Evolutionary conservation across 2,888 invertebrate genomes (phyloP), one percentile per base, ranked within the genome.

Genomic region (Agrotis exclamationis): DNA sequence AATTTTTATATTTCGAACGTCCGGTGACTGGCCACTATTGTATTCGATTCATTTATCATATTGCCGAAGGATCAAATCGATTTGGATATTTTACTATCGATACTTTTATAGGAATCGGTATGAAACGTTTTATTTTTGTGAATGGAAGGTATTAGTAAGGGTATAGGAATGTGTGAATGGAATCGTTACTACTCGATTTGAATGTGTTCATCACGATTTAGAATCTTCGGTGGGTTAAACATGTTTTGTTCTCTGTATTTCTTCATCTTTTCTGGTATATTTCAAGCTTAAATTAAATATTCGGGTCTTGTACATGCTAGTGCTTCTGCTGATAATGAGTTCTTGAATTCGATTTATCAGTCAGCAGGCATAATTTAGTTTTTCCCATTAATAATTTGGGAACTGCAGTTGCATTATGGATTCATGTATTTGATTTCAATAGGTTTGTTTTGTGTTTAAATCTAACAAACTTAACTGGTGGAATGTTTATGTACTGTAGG

Each of bases 31-130:
- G 83, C 87, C 85, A 86, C 86, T 85, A 85, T 91, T 86, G 89
- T 88, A 85, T 89, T 89, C 86, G 88, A 90, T 89, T 89, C 93
- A 94, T 94, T 93, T 92, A 92, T 93, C 93, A 92, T 87, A 83
- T 33, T 70, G 22, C 77, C 22, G 78, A 74, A 84, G 81, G 85
- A 79, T 85, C 79, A 83, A 81, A 84, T 86, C 83, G 83, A 86
- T 85, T 81, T 73, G 81, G 65, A 78, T 73, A 80, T 79, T 86
- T 85, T 85, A 89, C 91, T 91, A 93, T 94, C 92, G 92, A 93
- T 93, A 90, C 88, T 88, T 88, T 89, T 90, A 85, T 90, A 84
- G 82, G 90, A 88, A 89, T 85, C 83, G 69, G 77, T 74, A 84
- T 81, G 75, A 75, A 74, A 85, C 67, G 76, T 83, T 88, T 88